Evolutionary conservation across 2,797 vertebrate genomes (phyloP), one percentile per base, ranked within the genome.

Genomic region (Philypnodon macrostomus): DNA sequence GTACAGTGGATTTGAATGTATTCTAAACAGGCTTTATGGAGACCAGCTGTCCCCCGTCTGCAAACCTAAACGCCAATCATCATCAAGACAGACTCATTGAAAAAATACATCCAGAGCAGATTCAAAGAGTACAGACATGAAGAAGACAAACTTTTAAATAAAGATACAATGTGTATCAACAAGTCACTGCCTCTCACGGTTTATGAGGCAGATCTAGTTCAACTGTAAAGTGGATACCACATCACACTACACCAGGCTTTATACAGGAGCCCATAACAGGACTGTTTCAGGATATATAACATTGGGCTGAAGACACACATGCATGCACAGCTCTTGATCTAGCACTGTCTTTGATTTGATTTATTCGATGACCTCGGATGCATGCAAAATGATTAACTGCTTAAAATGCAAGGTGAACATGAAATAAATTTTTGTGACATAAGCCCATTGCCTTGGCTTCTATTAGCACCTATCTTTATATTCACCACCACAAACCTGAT

Each of bases 131-230:
- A 23, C 21, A 23, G 21, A 23, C 21, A 23, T 23, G 21, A 23
- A 23, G 21, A 6, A 23, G 21, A 23, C 21, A 23, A 23, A 23
- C 21, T 23, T 35, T 35, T 10, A 36, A 53, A 54, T 48, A 73
- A 73, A 76, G 72, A 83, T 72, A 80, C 72, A 81, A 81, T 80
- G 78, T 85, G 81, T 52, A 85, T 84, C 79, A 84, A 72, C 70
- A 15, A 16, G 31, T 53, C 21, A 32, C 34, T 53, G 38, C 55
- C 53, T 73, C 40, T 48, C 3, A 17, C 13, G 4, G 21, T 26
- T 30, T 18, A 1, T 38, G 29, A 62, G 15, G 45, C 47, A 58
- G 53, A 32, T 36, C 44, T 10, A 48, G 39, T 29, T n/a, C 12
- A 57, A 24, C 52, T 33, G 57, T 17, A 32, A 33, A 38, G 70